These are phyloP conservation scores for Gerris lacustris DNA, from an alignment of 2,888 invertebrate species.

Conservation along the genomic window DNA sequence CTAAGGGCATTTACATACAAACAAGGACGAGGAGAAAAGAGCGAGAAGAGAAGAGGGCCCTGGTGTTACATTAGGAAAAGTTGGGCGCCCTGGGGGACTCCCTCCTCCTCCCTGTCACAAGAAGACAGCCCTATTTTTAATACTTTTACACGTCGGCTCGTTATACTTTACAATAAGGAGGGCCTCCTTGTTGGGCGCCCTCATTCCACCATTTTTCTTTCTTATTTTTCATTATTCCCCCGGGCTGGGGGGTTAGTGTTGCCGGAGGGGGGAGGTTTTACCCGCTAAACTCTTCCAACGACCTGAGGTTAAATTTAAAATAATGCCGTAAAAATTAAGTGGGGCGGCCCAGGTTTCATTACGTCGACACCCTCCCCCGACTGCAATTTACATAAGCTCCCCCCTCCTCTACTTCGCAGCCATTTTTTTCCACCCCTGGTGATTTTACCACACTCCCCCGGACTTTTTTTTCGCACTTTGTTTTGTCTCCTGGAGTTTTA, in stretches of 20 bases:
- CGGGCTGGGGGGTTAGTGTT: not conserved
- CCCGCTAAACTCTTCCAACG: conserved; percentile 5
- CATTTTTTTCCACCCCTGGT: not conserved
- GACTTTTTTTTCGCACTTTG: no score
- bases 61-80: not conserved
- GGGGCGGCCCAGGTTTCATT: not conserved
- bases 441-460: not conserved
- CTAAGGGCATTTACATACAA: conserved; percentile 3
- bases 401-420: not conserved
- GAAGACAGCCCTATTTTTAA: not conserved
- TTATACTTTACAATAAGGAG: conserved; percentile 2
- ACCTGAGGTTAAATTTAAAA: conserved; percentile 5
- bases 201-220: not conserved
- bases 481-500: no score
- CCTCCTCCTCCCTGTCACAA: not conserved
- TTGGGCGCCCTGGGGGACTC: no score
- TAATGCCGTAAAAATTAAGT: conserved; percentile 5
- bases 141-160: conserved; percentile 3
- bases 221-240: conserved; percentile 5
- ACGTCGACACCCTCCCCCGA: not conserved
- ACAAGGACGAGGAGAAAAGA: not conserved
- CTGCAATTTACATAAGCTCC: conserved; percentile 3
- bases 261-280: not conserved
- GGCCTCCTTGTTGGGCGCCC: not conserved
- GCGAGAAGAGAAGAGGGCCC: not conserved